Evolutionary conservation across 2,888 invertebrate species (phyloP), one percentile per base, ranked within the genome.

Genomic region (Timema cristinae): DNA sequence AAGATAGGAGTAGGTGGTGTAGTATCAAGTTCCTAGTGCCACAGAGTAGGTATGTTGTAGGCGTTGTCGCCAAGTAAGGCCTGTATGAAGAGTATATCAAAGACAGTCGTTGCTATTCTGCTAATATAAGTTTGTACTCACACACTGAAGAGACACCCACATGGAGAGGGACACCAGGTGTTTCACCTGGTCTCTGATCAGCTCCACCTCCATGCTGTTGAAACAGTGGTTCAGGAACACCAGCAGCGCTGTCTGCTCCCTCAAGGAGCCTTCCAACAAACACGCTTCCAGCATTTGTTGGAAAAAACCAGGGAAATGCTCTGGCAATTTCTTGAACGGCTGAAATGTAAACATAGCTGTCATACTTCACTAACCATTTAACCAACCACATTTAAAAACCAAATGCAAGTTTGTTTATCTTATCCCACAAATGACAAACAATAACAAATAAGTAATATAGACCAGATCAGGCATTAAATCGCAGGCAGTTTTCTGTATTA

Each of bases 171-270:
- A 97, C 0, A 97, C 94, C 7, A 98, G 85, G 72, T 92, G 86
- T 82, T 95, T 95, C 10, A 95, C 93, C 83, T 97, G 95, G 77
- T 95, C 93, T 59, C 98, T 85, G 72, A 99, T 95, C 63, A 99
- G 83, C 78, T 92, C 92, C 70, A 97, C 93, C 85, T 99, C 98
- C 91, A 99, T 93, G 77, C 97, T 97, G 79, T 97, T 97, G 79
- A 98, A 98, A 80, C 97, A 95, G 81, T 98, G 96, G 82, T 96
- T 97, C 4, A 99, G 85, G 81, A 99, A 98, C 56, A 97, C 87
- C 13, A 99, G 85, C 67, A 98, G 82, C 0, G 93, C 90, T 0
- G 94, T 96, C 82, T 96, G 94, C 80, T 98, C 98, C 51, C 80
- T 78, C 54, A 82, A 77, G 73, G 83, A 84, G 73, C 86, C 85